Base-by-base conservation (phyloP, 2,888 invertebrate species). In the Antitype chi region DNA sequence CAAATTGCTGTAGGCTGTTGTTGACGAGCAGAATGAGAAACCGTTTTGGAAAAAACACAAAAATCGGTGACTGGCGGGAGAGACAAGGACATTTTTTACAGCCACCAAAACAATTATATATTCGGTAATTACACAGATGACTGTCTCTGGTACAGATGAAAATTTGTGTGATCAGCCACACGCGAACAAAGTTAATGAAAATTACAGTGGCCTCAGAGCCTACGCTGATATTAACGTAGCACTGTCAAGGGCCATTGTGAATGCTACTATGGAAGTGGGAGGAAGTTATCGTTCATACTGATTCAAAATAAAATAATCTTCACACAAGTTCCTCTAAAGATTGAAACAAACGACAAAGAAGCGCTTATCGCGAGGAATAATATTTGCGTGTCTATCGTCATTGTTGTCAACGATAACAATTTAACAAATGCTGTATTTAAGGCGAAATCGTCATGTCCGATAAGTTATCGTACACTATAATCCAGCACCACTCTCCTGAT, bases 121-220 rank as follows among this genome's bases (percentile, higher is more conserved):
- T 85, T 89, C 80, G 85, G 84, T 80, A 88, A 91, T 92, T 90
- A 90, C 80, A 89, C 70, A 85, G 88, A 90, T 89, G 88, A 89
- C 83, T 69, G 73, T 85, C 85, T 70, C 85, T 67, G 55, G 78
- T 86, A 87, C 83, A 83, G 87, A 89, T 88, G 85, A 88, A 85
- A 90, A 89, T 91, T 86, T 86, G 85, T 90, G 82, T 85, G 86
- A 89, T 89, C 87, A 89, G 78, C 85, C 86, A 86, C 88, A 92
- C 87, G 88, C 89, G 84, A 90, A 87, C 87, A 78, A 88, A 89
- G 90, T 86, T 92, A 91, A 90, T 91, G 90, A 91, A 90, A 91
- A 91, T 91, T 89, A 91, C 87, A 89, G 82, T 89, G 91, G 90
- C 92, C 93, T 93, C 87, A 90, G 87, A 92, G 85, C 94, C 94